Base-by-base conservation (phyloP, 92 coral and sea anemone species). In the Galaxea fascicularis region DNA sequence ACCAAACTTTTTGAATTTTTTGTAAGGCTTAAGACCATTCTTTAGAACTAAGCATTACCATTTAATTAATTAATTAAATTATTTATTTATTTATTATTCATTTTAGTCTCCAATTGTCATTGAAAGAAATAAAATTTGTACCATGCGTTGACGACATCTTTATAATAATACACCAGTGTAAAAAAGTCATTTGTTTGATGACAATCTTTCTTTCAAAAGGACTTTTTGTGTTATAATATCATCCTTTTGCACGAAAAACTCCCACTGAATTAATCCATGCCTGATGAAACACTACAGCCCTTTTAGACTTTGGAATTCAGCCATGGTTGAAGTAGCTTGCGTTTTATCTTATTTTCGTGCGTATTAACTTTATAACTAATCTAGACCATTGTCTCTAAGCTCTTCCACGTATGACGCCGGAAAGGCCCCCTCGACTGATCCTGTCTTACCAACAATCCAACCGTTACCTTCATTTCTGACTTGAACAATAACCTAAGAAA, bases 391-490 rank as follows among this genome's bases (percentile, higher is more conserved):
- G 85, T 94, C 77, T 20, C 78, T 84, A 9, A 94, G 60, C 57
- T 54, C 68, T 79, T 97, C 93, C 24, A 97, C 98, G 66, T 97
- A 97, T 52, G 99, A 73, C 68, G 93, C 91, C 22, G 99, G 99
- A 66, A 97, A 95, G 73, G 98, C 98, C 25, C 99, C 99, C 27
- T 97, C 98, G 0, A 95, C 99, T 11, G 86, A 92, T 0, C 93
- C 98, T 22, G 91, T 92, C 56, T 92, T 82, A 0, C 99, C 99
- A 0, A 90, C 87, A 79, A 97, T 87, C 99, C 99, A 97, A 30
- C 99, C 99, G 75, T 97, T 93, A 28, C 98, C 99, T 85, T 97
- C 98, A 65, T 97, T 83, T 22, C 86, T 49, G 39, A 94, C 78
- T 66, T 89, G 89, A 21, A 97, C 91, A n/a, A 97, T 76, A 41